Conservation (phyloP, 2,797 vertebrate species). For the Caiman crocodilus region DNA sequence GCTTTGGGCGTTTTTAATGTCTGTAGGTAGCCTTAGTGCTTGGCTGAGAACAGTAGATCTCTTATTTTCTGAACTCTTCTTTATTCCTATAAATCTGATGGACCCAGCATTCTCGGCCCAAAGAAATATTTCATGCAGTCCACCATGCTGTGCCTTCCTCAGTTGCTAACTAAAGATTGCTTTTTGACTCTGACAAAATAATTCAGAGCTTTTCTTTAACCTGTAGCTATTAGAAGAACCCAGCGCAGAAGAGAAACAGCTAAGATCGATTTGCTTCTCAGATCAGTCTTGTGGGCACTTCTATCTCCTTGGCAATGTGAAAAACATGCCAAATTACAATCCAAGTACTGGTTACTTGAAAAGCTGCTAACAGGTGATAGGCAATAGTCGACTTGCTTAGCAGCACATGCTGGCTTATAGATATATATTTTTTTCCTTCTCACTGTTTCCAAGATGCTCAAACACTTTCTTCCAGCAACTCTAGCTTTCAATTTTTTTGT, state of each 20-base stretch:
- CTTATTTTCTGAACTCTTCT: too few relatives aligned
- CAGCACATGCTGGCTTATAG: neutral
- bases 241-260: neutral
- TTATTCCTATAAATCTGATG: too few relatives aligned
- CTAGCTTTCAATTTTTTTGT: neutral
- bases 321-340: neutral
- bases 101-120: neutral
- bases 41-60: too few relatives aligned
- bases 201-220: neutral
- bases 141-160: neutral
- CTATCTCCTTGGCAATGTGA: neutral
- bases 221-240: neutral
- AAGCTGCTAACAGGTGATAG: constrained; percentile 11
- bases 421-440: neutral
- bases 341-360: neutral
- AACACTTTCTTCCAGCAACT: neutral
- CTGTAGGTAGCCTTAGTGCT: too few relatives aligned
- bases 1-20: too few relatives aligned
- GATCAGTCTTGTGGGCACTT: neutral
- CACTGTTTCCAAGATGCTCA: neutral
- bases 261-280: neutral
- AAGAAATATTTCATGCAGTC: neutral
- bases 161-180: neutral
- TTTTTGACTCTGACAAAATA: neutral
- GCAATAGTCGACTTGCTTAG: neutral